Conservation (phyloP, 2,888 invertebrate species). For the Leucophenga montana region DNA sequence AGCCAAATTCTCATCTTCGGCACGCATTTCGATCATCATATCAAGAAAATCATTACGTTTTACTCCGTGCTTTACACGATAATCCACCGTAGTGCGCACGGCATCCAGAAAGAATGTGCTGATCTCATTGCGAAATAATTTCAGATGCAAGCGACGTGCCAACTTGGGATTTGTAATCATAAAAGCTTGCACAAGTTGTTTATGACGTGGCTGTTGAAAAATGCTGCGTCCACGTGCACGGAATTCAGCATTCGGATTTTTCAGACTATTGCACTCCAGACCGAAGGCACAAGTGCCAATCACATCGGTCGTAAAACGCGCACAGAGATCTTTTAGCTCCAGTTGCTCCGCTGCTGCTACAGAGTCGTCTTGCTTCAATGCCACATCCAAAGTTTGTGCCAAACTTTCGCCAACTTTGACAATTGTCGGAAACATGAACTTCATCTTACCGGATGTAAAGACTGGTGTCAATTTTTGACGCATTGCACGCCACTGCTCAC, state of each 20-base stretch:
- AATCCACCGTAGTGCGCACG: constrained; percentile 72
- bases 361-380: neutral
- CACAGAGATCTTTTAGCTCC: constrained; percentile 73
- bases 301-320: constrained; percentile 74
- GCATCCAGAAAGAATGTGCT: constrained; percentile 66
- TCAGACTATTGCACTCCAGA: constrained; percentile 73
- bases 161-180: constrained; percentile 51
- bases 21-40: constrained; percentile 70
- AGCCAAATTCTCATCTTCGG: constrained; percentile 45
- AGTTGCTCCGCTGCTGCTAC: constrained; percentile 49
- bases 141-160: constrained; percentile 53
- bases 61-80: constrained; percentile 65
- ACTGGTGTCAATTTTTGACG: constrained; percentile 73
- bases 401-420: constrained; percentile 42
- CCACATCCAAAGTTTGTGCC: constrained; percentile 31
- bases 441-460: constrained; percentile 75
- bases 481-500: constrained; percentile 73
- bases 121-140: constrained; percentile 51
- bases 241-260: constrained; percentile 70
- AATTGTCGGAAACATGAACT: constrained; percentile 67
- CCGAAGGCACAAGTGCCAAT: constrained; percentile 75
- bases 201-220: constrained; percentile 50
- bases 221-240: constrained; percentile 55
- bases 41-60: constrained; percentile 75
- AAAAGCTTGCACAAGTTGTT: constrained; percentile 45